Base-by-base conservation (phyloP, 2,888 invertebrate species). In the Protophormia terraenovae region DNA sequence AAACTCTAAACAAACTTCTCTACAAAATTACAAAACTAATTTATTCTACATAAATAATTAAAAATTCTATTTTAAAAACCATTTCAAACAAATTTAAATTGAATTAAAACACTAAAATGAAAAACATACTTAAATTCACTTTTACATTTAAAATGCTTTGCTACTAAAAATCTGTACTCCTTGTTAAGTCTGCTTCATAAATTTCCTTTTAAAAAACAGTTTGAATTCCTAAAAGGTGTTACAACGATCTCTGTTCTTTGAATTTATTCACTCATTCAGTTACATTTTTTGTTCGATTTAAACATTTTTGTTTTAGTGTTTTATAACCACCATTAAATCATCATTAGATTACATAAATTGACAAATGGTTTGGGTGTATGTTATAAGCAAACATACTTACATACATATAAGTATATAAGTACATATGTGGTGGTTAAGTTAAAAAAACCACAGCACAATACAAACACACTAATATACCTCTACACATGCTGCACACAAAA, bases 311-410 rank as follows among this genome's bases (percentile, higher is more conserved):
- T 12, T 75, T 50, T 22, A 75, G n/a, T 64, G 24, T 24, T 64
- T 75, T 27, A 53, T 60, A 55, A 41, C 67, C 67, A 35, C 80
- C 72, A 84, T 84, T 84, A 84, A 84, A 81, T 84, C 77, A 84
- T 81, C 81, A 77, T 76, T 81, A 77, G 81, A 77, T 84, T 76
- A 81, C 80, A 81, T 41, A 76, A 81, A 84, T 73, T 84, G 72
- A 81, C 76, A 72, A 84, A 84, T 73, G 66, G 38, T 24, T n/a
- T 64, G 29, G 53, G 27, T 22, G 45, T 16, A 12, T 3, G 2
- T 38, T 22, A 3, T n/a, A 14, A 12, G 10, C 24, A 67, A 12
- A 24, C 22, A n/a, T 24, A 19, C 41, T 24, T 35, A 8, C n/a
- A 8, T 14, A 27, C 10, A 32, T 41, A 45, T 16, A 45, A 5